These are phyloP conservation scores for Pandemis heparana DNA, from an alignment of 2,888 invertebrate species.

Conservation along the genomic window DNA sequence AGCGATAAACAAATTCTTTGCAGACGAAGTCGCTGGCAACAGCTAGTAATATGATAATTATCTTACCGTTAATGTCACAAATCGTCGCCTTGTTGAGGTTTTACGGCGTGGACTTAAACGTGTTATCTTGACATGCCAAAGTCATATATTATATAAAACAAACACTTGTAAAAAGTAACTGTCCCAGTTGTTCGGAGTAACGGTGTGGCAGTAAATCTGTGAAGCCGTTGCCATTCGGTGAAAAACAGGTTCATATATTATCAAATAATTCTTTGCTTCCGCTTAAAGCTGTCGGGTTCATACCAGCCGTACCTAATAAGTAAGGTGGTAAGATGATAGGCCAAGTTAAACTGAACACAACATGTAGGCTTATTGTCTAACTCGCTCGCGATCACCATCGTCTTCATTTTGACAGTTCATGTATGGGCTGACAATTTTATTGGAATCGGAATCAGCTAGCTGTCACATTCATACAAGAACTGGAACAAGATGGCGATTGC, in stretches of 20 bases:
- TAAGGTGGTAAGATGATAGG: too few relatives aligned
- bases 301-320: background rate
- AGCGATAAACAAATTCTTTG: too few relatives aligned
- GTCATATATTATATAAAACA: slow-evolving; percentile 36
- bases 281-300: slow-evolving; percentile 13
- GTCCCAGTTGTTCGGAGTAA: slow-evolving; percentile 37
- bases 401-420: too few relatives aligned
- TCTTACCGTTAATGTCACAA: slow-evolving; percentile 1
- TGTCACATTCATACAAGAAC: too few relatives aligned
- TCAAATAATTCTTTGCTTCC: slow-evolving; percentile 32
- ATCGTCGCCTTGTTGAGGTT: slow-evolving; percentile 3
- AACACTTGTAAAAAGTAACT: slow-evolving; percentile 35
- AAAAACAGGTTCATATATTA: slow-evolving; percentile 35
- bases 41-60: slow-evolving; percentile 7
- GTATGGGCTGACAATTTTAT: too few relatives aligned
- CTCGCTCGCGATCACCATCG: too few relatives aligned
- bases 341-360: too few relatives aligned
- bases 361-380: too few relatives aligned
- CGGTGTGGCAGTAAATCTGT: slow-evolving; percentile 32
- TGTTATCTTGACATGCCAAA: slow-evolving; percentile 5
- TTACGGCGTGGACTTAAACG: slow-evolving; percentile 18
- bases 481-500: too few relatives aligned
- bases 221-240: slow-evolving; percentile 11
- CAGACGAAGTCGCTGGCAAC: too few relatives aligned
- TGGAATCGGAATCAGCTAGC: too few relatives aligned